Evolutionary conservation across 2,888 invertebrate species (phyloP), one percentile per base, ranked within the genome.

Genomic region (Noctuana brunneofusca): DNA sequence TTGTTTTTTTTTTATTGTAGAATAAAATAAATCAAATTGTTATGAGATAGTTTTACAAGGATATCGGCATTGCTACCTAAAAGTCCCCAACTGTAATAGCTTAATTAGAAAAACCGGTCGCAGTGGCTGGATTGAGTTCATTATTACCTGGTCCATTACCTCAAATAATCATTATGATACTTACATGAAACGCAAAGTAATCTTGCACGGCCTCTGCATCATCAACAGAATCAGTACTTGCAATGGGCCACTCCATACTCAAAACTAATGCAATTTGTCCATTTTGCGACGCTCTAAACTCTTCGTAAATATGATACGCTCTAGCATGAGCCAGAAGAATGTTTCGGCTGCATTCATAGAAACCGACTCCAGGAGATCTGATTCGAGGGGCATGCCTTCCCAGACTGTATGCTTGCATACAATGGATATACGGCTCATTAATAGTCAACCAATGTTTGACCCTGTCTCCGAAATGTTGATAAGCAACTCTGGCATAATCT

Each of bases 361-460:
- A 89, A 0, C 80, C 89, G 16, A 82, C 67, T 1, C 89, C 91
- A 0, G 83, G 73, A 1, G 80, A 76, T 18, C 79, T 69, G 0
- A 87, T 64, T 58, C 75, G 73, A 6, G 84, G 84, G 12, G 83
- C 79, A 49, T 68, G 69, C 0, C 54, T 58, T 0, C 66, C 75
- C 3, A 11, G 54, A 0, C 85, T 87, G 70, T 93, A 93, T 0
- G 89, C 91, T 0, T 66, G 63, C 11, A 68, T 62, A 63, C 83
- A 86, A 60, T 79, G 76, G 46, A 77, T 68, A 50, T 71, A 75
- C 0, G 92, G 92, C 66, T 93, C 93, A 72, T 93, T 93, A 58
- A 93, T 84, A 0, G 93, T 93, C 14, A 92, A 83, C 93, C 93
- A 93, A 30, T 79, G 72, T 68, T 92, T 86, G 0, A 86, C 91